phyloP scores from a whole-genome alignment of 2,888 invertebrate genomes.

The Meganola albula region DNA sequence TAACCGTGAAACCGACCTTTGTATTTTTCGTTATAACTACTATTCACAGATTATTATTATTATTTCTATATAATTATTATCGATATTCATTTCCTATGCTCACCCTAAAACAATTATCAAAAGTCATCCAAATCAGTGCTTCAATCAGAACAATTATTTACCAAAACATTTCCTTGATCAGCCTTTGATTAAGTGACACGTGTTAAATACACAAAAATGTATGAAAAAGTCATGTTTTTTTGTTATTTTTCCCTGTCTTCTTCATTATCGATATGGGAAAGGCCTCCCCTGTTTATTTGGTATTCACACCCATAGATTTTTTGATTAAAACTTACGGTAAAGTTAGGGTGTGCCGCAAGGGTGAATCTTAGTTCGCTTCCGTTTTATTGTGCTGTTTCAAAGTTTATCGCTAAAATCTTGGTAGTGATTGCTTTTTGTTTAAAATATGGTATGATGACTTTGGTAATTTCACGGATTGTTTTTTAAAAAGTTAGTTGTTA shows the following conservation, averaged over 20 bases:
- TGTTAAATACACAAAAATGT: conserved; percentile 47
- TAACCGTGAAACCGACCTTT: too few species aligned
- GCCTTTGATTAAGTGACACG: conserved; percentile 57
- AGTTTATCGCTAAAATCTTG: conserved; percentile 30
- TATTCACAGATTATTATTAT: too few species aligned
- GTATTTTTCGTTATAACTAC: too few species aligned
- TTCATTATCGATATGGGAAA: conserved; percentile 76
- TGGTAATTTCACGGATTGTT: too few species aligned
- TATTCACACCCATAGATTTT: conserved; percentile 70
- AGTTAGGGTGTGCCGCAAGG: conserved; percentile 64
- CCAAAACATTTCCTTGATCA: conserved; percentile 58
- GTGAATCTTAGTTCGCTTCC: conserved; percentile 55
- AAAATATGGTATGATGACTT: conserved; percentile 4
- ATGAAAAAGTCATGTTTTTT: conserved; percentile 38
- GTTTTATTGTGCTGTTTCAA: conserved; percentile 39
- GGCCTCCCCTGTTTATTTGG: conserved; percentile 65
- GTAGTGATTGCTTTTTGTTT: conserved; percentile 24
- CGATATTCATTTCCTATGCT: too few species aligned
- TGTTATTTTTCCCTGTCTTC: conserved; percentile 53
- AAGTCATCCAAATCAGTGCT: conserved; percentile 44
- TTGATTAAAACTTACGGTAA: conserved; percentile 69
- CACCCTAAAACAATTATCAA: conserved; percentile 46
- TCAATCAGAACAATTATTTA: conserved; percentile 55
- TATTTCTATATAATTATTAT: too few species aligned
- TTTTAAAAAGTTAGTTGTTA: too few species aligned